Evolutionary conservation across 2,113 vertebrate genomes (phyloP).

Genomic region (Galbula dea): DNA sequence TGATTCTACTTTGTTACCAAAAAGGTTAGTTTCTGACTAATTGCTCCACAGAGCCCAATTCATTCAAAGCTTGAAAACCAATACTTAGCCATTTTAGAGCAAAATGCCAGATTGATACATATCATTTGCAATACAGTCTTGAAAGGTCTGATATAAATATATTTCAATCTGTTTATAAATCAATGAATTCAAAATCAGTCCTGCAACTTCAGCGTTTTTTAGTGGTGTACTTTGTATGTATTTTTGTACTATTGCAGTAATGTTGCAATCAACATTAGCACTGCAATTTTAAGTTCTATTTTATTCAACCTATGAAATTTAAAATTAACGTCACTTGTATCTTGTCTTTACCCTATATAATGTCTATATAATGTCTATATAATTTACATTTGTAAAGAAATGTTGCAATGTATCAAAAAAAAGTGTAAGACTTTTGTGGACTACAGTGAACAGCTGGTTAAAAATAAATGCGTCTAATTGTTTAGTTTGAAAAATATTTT

Average conservation of each 20-base stretch:
- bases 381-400: background rate
- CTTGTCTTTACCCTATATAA: background rate
- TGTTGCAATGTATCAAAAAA: background rate
- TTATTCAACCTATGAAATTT: background rate
- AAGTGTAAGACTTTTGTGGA: background rate
- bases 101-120: constrained; percentile 43
- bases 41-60: constrained; percentile 62
- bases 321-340: constrained; percentile 14
- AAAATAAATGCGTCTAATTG: background rate
- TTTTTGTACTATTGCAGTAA: background rate
- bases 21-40: constrained; percentile 72
- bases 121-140: constrained; percentile 20
- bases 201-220: constrained; percentile 16
- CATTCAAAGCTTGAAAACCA: constrained; percentile 43
- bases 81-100: constrained; percentile 56
- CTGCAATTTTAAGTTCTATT: background rate
- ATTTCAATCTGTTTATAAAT: constrained; percentile 57
- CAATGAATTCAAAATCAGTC: constrained; percentile 55
- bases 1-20: constrained; percentile 52
- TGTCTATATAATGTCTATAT: background rate
- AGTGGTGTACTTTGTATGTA: background rate
- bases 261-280: background rate
- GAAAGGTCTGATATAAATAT: background rate
- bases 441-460: background rate
- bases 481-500: too few species aligned